Conservation (phyloP, 2,113 vertebrate species). For the Bothrops jararaca region DNA sequence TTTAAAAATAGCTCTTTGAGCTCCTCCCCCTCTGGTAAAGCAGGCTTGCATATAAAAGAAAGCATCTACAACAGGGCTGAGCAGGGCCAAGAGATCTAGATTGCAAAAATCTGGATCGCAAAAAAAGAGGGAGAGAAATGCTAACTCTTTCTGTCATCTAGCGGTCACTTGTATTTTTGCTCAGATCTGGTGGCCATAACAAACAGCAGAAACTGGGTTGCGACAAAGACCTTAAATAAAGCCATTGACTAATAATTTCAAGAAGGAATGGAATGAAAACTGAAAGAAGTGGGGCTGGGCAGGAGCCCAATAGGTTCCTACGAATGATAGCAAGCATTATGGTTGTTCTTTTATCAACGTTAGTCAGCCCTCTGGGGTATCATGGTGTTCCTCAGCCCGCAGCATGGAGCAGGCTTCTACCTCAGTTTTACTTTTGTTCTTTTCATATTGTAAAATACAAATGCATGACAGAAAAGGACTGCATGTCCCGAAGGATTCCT, state of each 20-base stretch:
- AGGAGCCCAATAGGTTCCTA: slow-evolving; percentile 56
- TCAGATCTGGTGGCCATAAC: background rate
- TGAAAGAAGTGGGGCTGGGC: slow-evolving; percentile 33
- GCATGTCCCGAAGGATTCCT: slow-evolving; percentile 31
- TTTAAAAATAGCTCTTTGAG: background rate
- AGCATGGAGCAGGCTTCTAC: slow-evolving; percentile 50
- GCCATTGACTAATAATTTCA: slow-evolving; percentile 31
- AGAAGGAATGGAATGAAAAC: slow-evolving; percentile 46
- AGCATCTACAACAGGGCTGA: background rate
- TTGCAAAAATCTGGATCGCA: background rate
- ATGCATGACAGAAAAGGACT: slow-evolving; percentile 68
- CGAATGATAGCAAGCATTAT: slow-evolving; percentile 52
- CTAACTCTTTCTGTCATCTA: background rate
- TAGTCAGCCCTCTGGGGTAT: background rate
- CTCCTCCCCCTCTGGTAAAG: background rate
- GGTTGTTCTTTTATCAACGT: slow-evolving; percentile 39
- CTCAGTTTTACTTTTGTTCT: slow-evolving; percentile 48
- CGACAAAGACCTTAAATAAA: background rate
- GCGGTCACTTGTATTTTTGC: background rate
- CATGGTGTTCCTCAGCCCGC: slow-evolving; percentile 47
- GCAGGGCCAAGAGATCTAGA: background rate
- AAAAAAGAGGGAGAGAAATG: background rate
- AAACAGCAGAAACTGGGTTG: background rate
- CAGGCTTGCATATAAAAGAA: background rate
- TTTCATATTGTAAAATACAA: slow-evolving; percentile 71